A percentile compares a stretch with the other conserved stretches of the same genome.
Conservation (phyloP, 2,888 invertebrate species). For the Stenodera caucasica region DNA sequence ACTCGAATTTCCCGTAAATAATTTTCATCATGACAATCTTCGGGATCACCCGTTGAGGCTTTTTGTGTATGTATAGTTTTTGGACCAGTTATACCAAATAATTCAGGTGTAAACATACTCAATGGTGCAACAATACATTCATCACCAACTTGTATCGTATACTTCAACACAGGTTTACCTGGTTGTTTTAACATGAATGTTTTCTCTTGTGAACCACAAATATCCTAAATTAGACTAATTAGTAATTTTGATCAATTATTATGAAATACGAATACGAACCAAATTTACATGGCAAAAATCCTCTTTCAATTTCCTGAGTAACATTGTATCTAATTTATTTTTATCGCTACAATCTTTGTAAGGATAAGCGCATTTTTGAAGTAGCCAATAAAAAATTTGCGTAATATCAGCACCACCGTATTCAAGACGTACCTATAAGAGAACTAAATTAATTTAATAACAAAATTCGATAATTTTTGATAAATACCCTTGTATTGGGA, state of each 20-base stretch:
- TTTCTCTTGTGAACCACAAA: conserved; percentile 86
- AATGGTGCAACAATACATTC: conserved; percentile 91
- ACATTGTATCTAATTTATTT: conserved; percentile 73
- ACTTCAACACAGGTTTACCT: conserved; percentile 68
- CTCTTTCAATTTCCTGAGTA: conserved; percentile 84
- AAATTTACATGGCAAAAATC: conserved; percentile 89
- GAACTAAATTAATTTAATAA: conserved; percentile 12
- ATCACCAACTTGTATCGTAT: conserved; percentile 83
- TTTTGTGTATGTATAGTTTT: conserved; percentile 75
- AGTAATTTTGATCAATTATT: neutral
- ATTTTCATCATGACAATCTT: conserved; percentile 92
- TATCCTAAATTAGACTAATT: conserved; percentile 59
- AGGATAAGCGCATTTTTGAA: conserved; percentile 89
- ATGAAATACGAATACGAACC: conserved; percentile 42
- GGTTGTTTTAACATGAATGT: conserved; percentile 75
- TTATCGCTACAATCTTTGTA: conserved; percentile 78
- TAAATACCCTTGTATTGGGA: conserved; percentile 72
- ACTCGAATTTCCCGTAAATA: conserved; percentile 87
- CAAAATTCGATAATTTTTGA: neutral
- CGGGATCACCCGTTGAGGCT: conserved; percentile 74
- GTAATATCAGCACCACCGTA: conserved; percentile 93
- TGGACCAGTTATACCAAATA: conserved; percentile 80
- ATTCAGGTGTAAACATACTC: conserved; percentile 84
- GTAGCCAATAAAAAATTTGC: conserved; percentile 83
- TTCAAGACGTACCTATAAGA: conserved; percentile 65